Base-by-base conservation (phyloP, 2,888 invertebrate species). In the Incurvaria masculella region DNA sequence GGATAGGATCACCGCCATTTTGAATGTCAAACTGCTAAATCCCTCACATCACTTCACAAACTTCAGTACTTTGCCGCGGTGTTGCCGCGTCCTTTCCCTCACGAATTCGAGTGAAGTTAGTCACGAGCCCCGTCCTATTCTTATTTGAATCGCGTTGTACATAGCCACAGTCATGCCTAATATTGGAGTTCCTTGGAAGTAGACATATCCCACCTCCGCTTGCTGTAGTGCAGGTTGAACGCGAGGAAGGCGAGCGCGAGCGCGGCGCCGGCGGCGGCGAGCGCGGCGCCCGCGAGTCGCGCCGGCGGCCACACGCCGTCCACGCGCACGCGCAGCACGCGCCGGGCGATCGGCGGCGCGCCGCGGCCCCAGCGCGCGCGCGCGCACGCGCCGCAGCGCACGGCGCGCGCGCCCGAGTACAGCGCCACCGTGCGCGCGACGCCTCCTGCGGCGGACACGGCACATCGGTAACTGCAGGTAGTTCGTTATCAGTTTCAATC, bases 161-260 rank as follows among this genome's bases (percentile, higher is more conserved):
- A n/a, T n/a, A n/a, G n/a, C n/a, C n/a, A n/a, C n/a, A n/a, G n/a
- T n/a, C n/a, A n/a, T n/a, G n/a, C n/a, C n/a, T n/a, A n/a, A n/a
- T n/a, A n/a, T n/a, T n/a, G n/a, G n/a, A n/a, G n/a, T n/a, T n/a
- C n/a, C n/a, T n/a, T n/a, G n/a, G n/a, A n/a, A n/a, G n/a, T n/a
- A n/a, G n/a, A n/a, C n/a, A n/a, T n/a, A n/a, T n/a, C n/a, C n/a
- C 72, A 90, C 90, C 91, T 90, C 63, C 90, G 81, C 64, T 87
- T 86, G 54, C 91, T 84, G 64, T 90, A 91, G 68, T 89, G 89
- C 55, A 93, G 75, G 71, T 93, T 94, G 65, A 93, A 91, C 47
- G 85, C 85, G 52, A 94, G 74, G 62, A 92, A 92, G 4, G 85
- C 83, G 19, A 89, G 67, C 0, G 93, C 88, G 46, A 90, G 65